Base-by-base conservation (phyloP, 2,888 invertebrate genomes). In the Cheilosia soror region DNA sequence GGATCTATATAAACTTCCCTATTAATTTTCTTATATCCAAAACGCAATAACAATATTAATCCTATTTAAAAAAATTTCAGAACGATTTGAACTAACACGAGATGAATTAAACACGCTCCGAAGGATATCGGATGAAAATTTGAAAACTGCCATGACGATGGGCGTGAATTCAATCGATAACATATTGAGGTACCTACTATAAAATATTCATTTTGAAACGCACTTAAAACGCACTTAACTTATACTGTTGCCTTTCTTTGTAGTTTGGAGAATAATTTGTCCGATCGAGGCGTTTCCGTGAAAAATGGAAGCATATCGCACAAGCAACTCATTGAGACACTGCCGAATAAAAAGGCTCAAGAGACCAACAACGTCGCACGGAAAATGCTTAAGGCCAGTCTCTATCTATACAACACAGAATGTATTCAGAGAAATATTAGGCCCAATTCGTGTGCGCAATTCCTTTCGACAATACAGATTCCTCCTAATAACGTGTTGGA, bases 391-490 rank as follows among this genome's bases (percentile, higher is more conserved):
- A 91, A 90, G 87, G 89, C 92, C 1, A 91, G 89, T 65, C 88
- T 89, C 27, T 90, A 88, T 63, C 78, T 91, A 15, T 90, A 89
- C 60, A 90, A 91, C 79, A 83, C 88, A 3, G 89, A 90, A 87
- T 92, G 92, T 63, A 83, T 88, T 11, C 88, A 87, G 2, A 47
- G 82, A 5, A 88, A 85, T 47, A 90, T 94, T 66, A 89, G 91
- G 25, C 93, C 90, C n/a, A 93, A 94, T 53, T 94, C 95, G 68
- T 96, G 96, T 89, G 94, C 94, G 0, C 93, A 93, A 87, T 94
- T 93, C 88, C 93, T 96, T 20, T 87, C 89, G 51, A 77, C 87
- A 5, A 92, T 94, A 89, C 93, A 93, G 76, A 92, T 96, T 69
- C 93, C 94, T 31, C 77, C 79, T 1, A 95, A 94, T 63, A 92